Base-by-base conservation (phyloP, 92 coral and sea anemone genomes). In the Siderastrea siderea region DNA sequence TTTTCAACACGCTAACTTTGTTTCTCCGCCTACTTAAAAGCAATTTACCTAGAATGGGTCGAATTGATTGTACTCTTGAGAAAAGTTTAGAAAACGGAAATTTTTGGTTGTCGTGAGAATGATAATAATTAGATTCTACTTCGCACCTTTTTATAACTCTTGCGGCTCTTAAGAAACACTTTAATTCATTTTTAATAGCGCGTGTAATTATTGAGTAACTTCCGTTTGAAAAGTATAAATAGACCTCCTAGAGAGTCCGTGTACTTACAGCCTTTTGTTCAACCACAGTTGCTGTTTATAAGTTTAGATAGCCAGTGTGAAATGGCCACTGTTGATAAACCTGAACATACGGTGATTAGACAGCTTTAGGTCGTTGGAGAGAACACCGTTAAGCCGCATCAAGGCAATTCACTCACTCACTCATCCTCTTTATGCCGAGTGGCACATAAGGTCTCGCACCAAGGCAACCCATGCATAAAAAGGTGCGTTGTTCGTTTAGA, bases 211-310 rank as follows among this genome's bases (percentile, higher is more conserved):
- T 88, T 83, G 88, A 79, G 91, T 86, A 85, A 90, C 96, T 86
- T 93, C 96, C 95, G 94, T 90, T 82, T 71, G 87, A 88, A 78
- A 88, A 65, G 85, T 86, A 81, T 91, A 95, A 89, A 93, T 86
- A 92, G 98, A 93, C 98, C 98, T 92, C 98, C 98, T 92, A 85
- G 92, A 48, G 96, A n/a, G 98, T 51, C 80, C 87, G 88, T 93
- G 88, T 93, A 78, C 88, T 74, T 89, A 77, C 60, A 72, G 68
- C 77, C 83, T 79, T 89, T 87, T 89, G 90, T 91, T 55, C 62
- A 57, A 45, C 49, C 67, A 71, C 64, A 79, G 69, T 82, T 69
- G 61, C 77, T 80, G 73, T 86, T 71, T 89, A 79, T 92, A 84
- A 82, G 69, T 82, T 91, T 49, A 83, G 94, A 78, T 85, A 79